Evolutionary conservation across 2,113 vertebrate species (phyloP).

Genomic region (Pterocles burchelli): DNA sequence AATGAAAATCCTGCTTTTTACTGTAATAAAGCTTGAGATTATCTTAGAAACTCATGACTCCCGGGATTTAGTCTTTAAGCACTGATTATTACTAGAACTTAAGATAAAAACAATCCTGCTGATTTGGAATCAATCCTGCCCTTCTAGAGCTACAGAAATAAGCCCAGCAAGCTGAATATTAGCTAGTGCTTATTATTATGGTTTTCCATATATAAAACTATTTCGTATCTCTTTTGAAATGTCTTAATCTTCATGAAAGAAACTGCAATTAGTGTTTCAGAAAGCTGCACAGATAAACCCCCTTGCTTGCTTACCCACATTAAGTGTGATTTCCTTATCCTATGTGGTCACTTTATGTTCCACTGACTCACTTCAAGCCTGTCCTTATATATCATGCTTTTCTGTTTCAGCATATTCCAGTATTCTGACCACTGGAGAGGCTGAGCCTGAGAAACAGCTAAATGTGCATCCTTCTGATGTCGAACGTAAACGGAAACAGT

Average conservation of each 20-base stretch:
- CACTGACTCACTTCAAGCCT: not conserved
- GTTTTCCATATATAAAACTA: not conserved
- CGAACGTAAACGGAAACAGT: not conserved
- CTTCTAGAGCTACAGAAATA: conserved; percentile 25
- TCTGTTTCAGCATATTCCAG: not conserved
- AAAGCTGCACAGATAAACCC: not conserved
- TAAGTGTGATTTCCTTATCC: not conserved
- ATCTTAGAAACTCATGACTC: not conserved
- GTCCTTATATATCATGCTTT: not conserved
- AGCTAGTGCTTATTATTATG: not conserved
- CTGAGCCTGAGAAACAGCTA: not conserved
- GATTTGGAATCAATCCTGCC: not conserved
- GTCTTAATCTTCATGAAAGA: not conserved
- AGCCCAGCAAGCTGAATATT: not conserved
- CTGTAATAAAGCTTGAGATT: conserved; percentile 25
- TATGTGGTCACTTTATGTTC: not conserved
- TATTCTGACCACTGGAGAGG: not conserved
- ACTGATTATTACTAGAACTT: conserved; percentile 8
- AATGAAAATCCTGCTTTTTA: not conserved
- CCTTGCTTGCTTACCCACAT: not conserved
- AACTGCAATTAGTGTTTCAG: not conserved
- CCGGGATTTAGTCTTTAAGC: conserved; percentile 4
- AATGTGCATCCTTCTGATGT: conserved; percentile 14
- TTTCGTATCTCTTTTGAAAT: not conserved
- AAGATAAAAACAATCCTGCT: conserved; percentile 25